Conservation (phyloP, 2,113 vertebrate genomes). For the Ceyx cyanopectus region DNA sequence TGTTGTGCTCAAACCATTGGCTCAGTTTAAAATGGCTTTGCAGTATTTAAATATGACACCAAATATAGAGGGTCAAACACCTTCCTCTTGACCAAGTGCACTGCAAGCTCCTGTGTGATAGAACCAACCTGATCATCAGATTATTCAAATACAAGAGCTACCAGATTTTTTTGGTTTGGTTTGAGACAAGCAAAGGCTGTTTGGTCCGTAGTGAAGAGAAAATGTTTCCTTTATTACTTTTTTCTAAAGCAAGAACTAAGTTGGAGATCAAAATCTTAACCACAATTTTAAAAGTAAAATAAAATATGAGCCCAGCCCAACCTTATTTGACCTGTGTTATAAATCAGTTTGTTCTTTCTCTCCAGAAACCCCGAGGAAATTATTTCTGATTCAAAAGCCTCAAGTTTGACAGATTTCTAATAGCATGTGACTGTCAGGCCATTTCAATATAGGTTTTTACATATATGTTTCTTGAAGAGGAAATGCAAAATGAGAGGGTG, state of each 20-base stretch:
- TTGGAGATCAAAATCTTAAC: background rate
- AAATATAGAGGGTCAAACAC: background rate
- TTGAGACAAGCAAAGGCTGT: background rate
- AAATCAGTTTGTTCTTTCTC: background rate
- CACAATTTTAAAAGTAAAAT: background rate
- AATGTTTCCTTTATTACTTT: background rate
- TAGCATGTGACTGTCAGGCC: background rate
- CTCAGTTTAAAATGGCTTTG: background rate
- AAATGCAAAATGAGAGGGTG: background rate
- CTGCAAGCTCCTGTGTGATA: background rate
- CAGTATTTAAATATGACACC: background rate
- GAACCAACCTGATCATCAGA: background rate
- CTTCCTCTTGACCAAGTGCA: background rate
- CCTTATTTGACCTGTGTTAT: background rate
- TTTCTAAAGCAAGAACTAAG: background rate
- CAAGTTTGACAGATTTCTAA: background rate
- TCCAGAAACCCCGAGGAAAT: background rate
- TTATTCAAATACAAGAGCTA: background rate
- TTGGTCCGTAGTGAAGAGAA: background rate
- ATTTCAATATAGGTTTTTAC: background rate
- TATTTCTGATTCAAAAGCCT: background rate
- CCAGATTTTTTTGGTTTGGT: background rate
- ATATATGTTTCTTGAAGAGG: background rate
- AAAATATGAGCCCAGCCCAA: background rate
- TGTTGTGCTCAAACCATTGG: background rate